Base-by-base conservation (phyloP, 2,113 vertebrate genomes). In the Xiphophorus couchianus region DNA sequence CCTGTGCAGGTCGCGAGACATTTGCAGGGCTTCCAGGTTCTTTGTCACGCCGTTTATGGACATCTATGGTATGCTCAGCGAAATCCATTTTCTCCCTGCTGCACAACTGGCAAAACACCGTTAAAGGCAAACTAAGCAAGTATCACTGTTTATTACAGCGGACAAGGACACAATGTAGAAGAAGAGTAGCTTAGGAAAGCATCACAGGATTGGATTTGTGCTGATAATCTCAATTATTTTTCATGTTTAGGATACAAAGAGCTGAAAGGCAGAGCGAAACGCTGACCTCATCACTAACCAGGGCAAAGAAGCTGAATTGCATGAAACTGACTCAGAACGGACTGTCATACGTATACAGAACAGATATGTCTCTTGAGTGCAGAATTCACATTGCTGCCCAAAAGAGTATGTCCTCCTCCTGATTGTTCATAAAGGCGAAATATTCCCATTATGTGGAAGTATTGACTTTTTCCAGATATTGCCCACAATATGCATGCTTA, bases 191-290 rank as follows among this genome's bases (percentile, higher is more conserved):
- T 82, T 77, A 78, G 80, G 75, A 51, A 88, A 87, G 82, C 80
- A 77, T 81, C 80, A 69, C 74, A 81, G 77, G 62, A 75, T 73
- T 66, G 35, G 78, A 66, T 90, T 89, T 84, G 65, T 87, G 88
- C 88, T 84, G 86, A 90, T 90, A 87, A 86, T 87, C 77, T 77
- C 81, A 90, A 90, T 86, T 80, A 86, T 90, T 77, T 84, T 81
- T 71, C 79, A 83, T 84, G 79, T 90, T 76, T 78, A 27, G 67
- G 79, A 77, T 69, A 67, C 72, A 69, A 78, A 77, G 44, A 35
- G 62, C 66, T 84, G 60, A 76, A 77, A 81, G 77, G 85, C 75
- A 84, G 85, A 84, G 75, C 66, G 83, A 90, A 74, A 84, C 58
- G 86, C 88, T 88, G 90, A 89, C 84, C 83, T 89, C 73, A 84